These are phyloP conservation scores for Oncorhynchus masou DNA, from an alignment of 2,113 vertebrate genomes.

Conservation along the genomic window DNA sequence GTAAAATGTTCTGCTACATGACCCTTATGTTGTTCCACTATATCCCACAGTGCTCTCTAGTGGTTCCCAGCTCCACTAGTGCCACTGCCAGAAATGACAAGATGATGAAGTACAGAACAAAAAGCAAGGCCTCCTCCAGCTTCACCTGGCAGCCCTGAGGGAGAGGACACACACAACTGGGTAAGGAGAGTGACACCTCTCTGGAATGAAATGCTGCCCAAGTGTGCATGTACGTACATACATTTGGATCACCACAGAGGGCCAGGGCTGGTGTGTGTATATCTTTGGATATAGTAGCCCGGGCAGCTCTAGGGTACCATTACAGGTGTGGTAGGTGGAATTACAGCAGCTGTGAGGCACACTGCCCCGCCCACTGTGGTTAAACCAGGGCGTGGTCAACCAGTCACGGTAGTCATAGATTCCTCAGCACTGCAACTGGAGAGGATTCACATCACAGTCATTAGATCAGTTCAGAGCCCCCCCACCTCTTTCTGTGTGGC, in stretches of 20 bases:
- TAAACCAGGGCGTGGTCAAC: slow-evolving; percentile 62
- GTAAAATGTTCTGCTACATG: no score
- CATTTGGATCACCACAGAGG: background rate
- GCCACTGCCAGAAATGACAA: slow-evolving; percentile 31
- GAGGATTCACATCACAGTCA: background rate
- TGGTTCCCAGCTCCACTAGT: slow-evolving; percentile 50
- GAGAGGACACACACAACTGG: background rate
- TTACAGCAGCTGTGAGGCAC: slow-evolving; percentile 69
- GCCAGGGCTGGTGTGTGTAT: background rate
- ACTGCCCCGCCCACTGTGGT: slow-evolving; percentile 21
- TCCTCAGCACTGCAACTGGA: slow-evolving; percentile 65
- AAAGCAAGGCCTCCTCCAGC: slow-evolving; percentile 37
- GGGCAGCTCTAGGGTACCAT: slow-evolving; percentile 38
- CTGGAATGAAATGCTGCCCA: no score
- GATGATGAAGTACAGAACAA: slow-evolving; percentile 43
- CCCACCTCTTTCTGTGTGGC: slow-evolving; percentile 44
- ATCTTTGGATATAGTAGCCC: slow-evolving; percentile 56
- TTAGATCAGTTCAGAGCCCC: background rate
- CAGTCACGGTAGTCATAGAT: slow-evolving; percentile 61
- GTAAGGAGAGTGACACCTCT: no score
- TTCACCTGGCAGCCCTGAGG: slow-evolving; percentile 60
- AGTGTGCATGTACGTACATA: no score
- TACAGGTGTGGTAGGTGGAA: slow-evolving; percentile 49
- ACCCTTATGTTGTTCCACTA: background rate
- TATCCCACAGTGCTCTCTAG: background rate